A percentile compares a stretch with the other conserved stretches of the same genome.
Evolutionary conservation across 2,888 invertebrate species (phyloP).

Genomic region (Drepana falcataria): DNA sequence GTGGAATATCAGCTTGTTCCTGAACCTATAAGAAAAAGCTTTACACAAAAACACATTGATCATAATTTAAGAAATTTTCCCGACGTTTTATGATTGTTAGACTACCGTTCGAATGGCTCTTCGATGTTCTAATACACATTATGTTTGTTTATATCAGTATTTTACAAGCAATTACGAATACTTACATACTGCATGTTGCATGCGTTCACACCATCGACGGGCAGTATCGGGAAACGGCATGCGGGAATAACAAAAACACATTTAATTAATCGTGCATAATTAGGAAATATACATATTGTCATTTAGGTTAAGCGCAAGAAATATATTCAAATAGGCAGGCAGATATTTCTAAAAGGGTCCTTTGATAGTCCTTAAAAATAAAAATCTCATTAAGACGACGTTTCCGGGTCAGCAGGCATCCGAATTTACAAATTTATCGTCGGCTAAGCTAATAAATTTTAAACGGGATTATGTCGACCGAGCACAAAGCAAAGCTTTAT

Average conservation of each 20-base stretch:
- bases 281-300: conserved; percentile 13
- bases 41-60: conserved; percentile 14
- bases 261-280: conserved; percentile 18
- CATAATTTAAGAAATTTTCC: conserved; percentile 21
- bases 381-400: conserved; percentile 58
- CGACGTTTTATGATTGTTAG: conserved; percentile 32
- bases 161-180: conserved; percentile 38
- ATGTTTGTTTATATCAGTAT: conserved; percentile 26
- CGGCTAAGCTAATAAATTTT: conserved; percentile 73
- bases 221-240: conserved; percentile 33
- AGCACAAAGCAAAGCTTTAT: conserved; percentile 70
- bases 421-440: conserved; percentile 74
- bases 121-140: conserved; percentile 18
- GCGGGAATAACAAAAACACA: conserved; percentile 36
- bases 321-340: conserved; percentile 15
- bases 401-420: conserved; percentile 68
- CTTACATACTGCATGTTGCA: conserved; percentile 58
- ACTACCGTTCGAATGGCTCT: conserved; percentile 27
- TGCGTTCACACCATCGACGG: conserved; percentile 28
- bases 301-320: too few species aligned
- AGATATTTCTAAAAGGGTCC: conserved; percentile 34
- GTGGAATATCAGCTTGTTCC: too few species aligned
- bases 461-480: conserved; percentile 70
- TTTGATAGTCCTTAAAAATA: conserved; percentile 46
- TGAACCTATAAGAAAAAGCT: too few species aligned